Evolutionary conservation across 1,140 invertebrate genomes (phyloP).

Genomic region (Drosophila subobscura): DNA sequence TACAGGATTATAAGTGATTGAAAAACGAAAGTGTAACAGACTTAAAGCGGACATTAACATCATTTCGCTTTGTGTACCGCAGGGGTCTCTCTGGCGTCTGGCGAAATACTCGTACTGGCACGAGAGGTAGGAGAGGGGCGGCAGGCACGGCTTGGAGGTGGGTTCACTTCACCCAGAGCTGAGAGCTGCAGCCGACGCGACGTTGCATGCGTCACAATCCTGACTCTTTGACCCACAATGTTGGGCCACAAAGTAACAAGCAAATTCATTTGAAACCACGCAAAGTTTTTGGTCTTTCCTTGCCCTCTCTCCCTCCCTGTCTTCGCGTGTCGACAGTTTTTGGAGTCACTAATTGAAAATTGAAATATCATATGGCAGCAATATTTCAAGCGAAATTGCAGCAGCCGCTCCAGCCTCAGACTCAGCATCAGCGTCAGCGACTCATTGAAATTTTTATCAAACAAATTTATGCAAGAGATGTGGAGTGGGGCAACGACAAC

Average conservation of each 20-base stretch:
- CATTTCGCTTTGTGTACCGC: not conserved
- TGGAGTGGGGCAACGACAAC: slow-evolving; percentile 48
- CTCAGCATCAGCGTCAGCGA: slow-evolving; percentile 22
- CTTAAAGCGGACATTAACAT: slow-evolving; percentile 31
- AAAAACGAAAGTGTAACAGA: slow-evolving; percentile 49
- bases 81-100: not conserved
- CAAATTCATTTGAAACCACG: slow-evolving; percentile 54
- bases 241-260: slow-evolving; percentile 38
- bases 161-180: slow-evolving; percentile 22
- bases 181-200: slow-evolving; percentile 25
- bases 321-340: slow-evolving; percentile 39
- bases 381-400: slow-evolving; percentile 60
- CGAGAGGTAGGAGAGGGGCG: slow-evolving; percentile 13
- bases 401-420: slow-evolving; percentile 7
- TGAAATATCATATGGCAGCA: slow-evolving; percentile 73
- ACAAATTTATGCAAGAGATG: slow-evolving; percentile 67
- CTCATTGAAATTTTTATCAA: slow-evolving; percentile 66
- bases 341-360: slow-evolving; percentile 74
- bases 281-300: slow-evolving; percentile 29
- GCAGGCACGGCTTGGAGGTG: slow-evolving; percentile 1
- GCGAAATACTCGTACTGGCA: slow-evolving; percentile 29
- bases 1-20: slow-evolving; percentile 14
- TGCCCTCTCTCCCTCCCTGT: not conserved
- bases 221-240: slow-evolving; percentile 73
- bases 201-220: slow-evolving; percentile 64